Evolutionary conservation across 2,888 invertebrate species (phyloP).

Genomic region (Sinodicranocentrus sp.): DNA sequence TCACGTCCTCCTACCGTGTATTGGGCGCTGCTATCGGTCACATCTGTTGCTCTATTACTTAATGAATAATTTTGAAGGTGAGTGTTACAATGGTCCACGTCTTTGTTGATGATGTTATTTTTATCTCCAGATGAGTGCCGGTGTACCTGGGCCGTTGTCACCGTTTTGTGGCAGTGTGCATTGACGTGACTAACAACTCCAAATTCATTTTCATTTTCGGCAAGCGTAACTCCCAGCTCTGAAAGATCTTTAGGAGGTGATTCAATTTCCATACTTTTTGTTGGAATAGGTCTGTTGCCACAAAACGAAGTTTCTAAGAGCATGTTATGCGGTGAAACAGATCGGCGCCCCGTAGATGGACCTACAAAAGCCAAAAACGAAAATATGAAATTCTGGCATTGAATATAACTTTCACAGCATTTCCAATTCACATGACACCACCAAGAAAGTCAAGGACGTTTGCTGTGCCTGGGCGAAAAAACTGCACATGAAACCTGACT

Average conservation of each 20-base stretch:
- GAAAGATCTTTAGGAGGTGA: constrained; percentile 66
- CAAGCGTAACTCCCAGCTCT: constrained; percentile 30
- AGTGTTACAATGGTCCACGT: constrained; percentile 23
- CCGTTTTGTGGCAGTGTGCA: constrained; percentile 54
- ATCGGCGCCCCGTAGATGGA: constrained; percentile 59
- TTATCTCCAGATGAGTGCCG: constrained; percentile 61
- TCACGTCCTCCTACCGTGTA: constrained; percentile 35
- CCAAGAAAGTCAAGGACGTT: too few species aligned
- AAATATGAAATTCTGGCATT: too few species aligned
- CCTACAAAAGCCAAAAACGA: constrained; percentile 29
- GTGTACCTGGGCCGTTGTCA: constrained; percentile 73
- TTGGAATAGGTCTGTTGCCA: constrained; percentile 87
- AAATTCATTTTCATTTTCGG: constrained; percentile 33
- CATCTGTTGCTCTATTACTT: too few species aligned
- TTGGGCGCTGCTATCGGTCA: constrained; percentile 30
- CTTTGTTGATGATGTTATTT: constrained; percentile 48
- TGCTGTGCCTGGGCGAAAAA: too few species aligned
- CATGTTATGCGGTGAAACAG: constrained; percentile 75
- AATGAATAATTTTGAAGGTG: too few species aligned
- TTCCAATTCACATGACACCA: too few species aligned
- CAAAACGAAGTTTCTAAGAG: constrained; percentile 93
- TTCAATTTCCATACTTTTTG: constrained; percentile 79
- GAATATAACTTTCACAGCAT: too few species aligned
- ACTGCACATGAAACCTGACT: too few species aligned
- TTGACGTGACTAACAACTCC: constrained; percentile 17